Percentiles rank a stretch among this genome's conserved stretches.
Conservation (phyloP, 2,888 invertebrate genomes). For the Harmothoe impar region DNA sequence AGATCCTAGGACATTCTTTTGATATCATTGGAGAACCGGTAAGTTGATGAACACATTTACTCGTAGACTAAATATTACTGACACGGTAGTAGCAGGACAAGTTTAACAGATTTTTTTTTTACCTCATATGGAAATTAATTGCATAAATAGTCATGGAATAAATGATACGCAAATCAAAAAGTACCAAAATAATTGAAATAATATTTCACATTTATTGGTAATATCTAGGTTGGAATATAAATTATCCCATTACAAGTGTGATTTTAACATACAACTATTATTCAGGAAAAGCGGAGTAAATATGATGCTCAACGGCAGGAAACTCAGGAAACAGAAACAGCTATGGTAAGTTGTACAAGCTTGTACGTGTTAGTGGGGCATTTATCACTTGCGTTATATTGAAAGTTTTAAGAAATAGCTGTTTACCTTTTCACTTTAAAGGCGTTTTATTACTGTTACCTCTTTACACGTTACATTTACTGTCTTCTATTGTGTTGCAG, state of each 20-base stretch:
- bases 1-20: slow-evolving; percentile 96
- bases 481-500: slow-evolving; percentile 72
- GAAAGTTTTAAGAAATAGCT: too few relatives aligned
- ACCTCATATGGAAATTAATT: too few relatives aligned
- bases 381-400: too few relatives aligned
- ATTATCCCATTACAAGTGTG: too few relatives aligned
- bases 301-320: slow-evolving; percentile 79
- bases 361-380: background rate
- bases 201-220: background rate
- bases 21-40: slow-evolving; percentile 93
- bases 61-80: background rate
- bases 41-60: slow-evolving; percentile 71
- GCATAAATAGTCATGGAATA: too few relatives aligned
- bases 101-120: too few relatives aligned
- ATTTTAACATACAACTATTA: too few relatives aligned
- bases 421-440: too few relatives aligned
- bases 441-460: too few relatives aligned
- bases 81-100: background rate
- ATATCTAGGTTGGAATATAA: background rate
- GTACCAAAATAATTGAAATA: background rate
- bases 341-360: slow-evolving; percentile 76
- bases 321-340: slow-evolving; percentile 78
- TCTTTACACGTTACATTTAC: background rate
- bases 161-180: too few relatives aligned
- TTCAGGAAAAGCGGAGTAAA: slow-evolving; percentile 78